A percentile compares a stretch with the other conserved stretches of the same genome.
Evolutionary conservation across 2,888 invertebrate species (phyloP).

Genomic region (Pycnomerus fuliginosus): DNA sequence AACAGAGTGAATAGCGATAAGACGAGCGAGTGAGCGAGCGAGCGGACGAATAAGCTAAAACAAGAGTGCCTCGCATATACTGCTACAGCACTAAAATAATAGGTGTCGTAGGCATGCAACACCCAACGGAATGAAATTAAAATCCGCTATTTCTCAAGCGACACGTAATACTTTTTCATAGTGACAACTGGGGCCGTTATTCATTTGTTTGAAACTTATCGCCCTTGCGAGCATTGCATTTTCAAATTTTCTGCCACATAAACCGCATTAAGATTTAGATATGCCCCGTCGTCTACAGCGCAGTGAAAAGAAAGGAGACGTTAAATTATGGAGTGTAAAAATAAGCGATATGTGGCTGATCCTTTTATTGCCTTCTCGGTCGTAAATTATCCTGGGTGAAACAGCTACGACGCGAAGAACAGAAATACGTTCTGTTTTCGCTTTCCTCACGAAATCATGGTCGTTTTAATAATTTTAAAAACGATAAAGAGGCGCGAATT

Average conservation of each 20-base stretch:
- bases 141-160: conserved; percentile 24
- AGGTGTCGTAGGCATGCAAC: neutral
- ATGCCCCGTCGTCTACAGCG: conserved; percentile 35
- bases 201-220: conserved; percentile 40
- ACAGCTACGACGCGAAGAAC: conserved; percentile 34
- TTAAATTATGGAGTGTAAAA: conserved; percentile 51
- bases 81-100: neutral
- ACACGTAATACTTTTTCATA: conserved; percentile 26
- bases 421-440: conserved; percentile 31
- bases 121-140: conserved; percentile 22
- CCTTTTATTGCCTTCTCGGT: conserved; percentile 45
- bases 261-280: conserved; percentile 47
- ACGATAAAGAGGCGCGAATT: neutral
- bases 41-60: no score
- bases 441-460: conserved; percentile 5
- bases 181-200: conserved; percentile 33
- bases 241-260: conserved; percentile 49
- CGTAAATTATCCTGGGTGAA: conserved; percentile 44
- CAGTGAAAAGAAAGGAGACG: conserved; percentile 36
- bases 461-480: neutral
- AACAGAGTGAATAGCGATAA: neutral
- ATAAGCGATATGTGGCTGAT: conserved; percentile 51
- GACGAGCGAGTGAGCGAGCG: neutral
- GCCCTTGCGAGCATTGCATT: conserved; percentile 38
- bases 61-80: no score